A percentile compares a stretch with the other conserved stretches of the same genome.
phyloP scores from a whole-genome alignment of 2,113 vertebrate genomes.

The Sminthopsis crassicaudata region DNA sequence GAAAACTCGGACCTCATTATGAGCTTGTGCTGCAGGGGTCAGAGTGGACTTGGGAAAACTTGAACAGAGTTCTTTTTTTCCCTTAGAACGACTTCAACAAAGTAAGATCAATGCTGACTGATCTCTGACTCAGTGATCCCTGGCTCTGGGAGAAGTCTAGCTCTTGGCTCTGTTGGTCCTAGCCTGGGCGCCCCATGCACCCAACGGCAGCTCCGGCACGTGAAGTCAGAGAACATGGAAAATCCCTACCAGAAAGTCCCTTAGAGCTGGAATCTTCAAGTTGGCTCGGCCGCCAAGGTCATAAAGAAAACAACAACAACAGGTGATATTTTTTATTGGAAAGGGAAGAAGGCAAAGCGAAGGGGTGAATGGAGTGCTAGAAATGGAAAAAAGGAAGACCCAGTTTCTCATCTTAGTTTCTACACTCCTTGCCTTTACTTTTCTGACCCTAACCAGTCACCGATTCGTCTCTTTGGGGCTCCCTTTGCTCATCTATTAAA shows the following conservation, averaged over 20 bases:
- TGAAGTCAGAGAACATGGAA: not conserved
- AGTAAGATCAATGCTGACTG: not conserved
- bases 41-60: not conserved
- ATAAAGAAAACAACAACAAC: not conserved
- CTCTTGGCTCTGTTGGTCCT: not conserved
- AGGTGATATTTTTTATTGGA: not conserved
- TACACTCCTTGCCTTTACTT: no score
- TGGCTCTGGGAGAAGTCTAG: not conserved
- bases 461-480: not conserved
- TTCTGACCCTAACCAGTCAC: no score
- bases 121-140: not conserved
- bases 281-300: not conserved
- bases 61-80: not conserved
- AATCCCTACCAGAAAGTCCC: not conserved
- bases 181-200: not conserved
- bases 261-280: not conserved
- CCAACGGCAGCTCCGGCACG: not conserved
- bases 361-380: not conserved
- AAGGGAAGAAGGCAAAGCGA: not conserved
- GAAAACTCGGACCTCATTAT: not conserved
- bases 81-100: not conserved
- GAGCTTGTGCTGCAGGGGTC: not conserved
- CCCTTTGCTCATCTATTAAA: not conserved
- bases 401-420: no score
- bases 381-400: no score